These are phyloP conservation scores for Nannoperca australis DNA, from an alignment of 2,797 vertebrate genomes.

Conservation along the genomic window DNA sequence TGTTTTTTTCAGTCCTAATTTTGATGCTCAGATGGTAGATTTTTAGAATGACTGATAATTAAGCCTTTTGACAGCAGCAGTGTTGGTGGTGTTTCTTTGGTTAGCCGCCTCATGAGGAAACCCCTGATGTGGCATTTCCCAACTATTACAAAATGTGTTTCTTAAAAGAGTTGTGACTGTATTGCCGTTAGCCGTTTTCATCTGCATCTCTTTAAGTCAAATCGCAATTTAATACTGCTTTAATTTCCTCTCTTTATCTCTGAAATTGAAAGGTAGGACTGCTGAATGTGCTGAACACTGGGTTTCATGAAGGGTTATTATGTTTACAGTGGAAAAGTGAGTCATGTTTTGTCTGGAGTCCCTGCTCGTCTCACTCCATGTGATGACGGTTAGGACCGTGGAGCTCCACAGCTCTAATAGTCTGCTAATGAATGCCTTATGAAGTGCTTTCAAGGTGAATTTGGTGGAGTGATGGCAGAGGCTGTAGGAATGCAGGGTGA, in stretches of 20 bases:
- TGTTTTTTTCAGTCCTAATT: not conserved
- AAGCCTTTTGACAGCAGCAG: not conserved
- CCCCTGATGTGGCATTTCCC: not conserved
- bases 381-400: constrained; percentile 19
- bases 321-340: constrained; percentile 67
- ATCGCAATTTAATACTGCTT: not conserved
- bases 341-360: constrained; percentile 59
- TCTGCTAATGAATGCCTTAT: constrained; percentile 51
- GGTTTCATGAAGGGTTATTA: constrained; percentile 22
- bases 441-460: constrained; percentile 33
- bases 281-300: constrained; percentile 21
- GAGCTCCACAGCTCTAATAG: constrained; percentile 12
- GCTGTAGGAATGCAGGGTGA: not conserved
- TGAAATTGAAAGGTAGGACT: not conserved
- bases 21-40: not conserved
- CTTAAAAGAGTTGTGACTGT: not conserved
- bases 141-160: not conserved
- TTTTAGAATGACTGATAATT: constrained; percentile 3
- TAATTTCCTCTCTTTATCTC: constrained; percentile 24
- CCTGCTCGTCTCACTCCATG: constrained; percentile 7
- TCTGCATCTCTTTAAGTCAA: constrained; percentile 13
- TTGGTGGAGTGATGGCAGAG: constrained; percentile 7
- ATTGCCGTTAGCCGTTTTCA: not conserved
- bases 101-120: constrained; percentile 8
- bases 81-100: constrained; percentile 14